A percentile compares a stretch with the other conserved stretches of the same genome.
phyloP scores from a whole-genome alignment of 2,888 invertebrate species.

The Neoscelio sp. region DNA sequence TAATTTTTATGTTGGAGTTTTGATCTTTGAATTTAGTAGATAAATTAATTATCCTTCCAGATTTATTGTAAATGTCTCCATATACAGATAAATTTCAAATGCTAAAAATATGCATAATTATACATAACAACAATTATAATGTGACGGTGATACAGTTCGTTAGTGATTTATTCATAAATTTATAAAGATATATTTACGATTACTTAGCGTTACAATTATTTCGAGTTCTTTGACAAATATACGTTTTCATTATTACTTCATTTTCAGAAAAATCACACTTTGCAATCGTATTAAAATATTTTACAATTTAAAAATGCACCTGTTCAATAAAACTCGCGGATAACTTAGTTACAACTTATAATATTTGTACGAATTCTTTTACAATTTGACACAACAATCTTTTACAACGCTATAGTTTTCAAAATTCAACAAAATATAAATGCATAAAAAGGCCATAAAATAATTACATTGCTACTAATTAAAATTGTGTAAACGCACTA shows the following conservation, averaged over 20 bases:
- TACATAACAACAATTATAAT: conserved; percentile 41
- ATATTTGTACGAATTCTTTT: too few species aligned
- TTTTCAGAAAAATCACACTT: conserved; percentile 4
- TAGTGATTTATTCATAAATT: conserved; percentile 18
- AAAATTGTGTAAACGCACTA: too few species aligned
- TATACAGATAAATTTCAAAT: conserved; percentile 43
- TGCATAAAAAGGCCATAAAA: too few species aligned
- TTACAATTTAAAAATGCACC: too few species aligned
- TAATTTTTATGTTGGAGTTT: conserved; percentile 11
- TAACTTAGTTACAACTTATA: too few species aligned
- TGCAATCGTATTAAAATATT: too few species aligned
- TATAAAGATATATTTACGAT: conserved; percentile 29
- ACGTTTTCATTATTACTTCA: neutral
- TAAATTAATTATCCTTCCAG: conserved; percentile 50
- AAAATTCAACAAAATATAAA: too few species aligned
- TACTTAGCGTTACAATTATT: conserved; percentile 26
- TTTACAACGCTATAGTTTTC: too few species aligned
- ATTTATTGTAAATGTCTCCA: conserved; percentile 26
- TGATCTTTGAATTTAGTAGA: conserved; percentile 18
- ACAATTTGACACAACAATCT: too few species aligned
- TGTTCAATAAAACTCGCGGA: neutral
- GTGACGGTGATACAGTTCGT: conserved; percentile 25
- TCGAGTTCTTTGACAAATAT: conserved; percentile 11
- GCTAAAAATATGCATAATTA: conserved; percentile 43
- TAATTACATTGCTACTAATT: too few species aligned